These are phyloP conservation scores for Typhlomys cinereus DNA, from an alignment of 2,113 vertebrate genomes.

Conservation along the genomic window DNA sequence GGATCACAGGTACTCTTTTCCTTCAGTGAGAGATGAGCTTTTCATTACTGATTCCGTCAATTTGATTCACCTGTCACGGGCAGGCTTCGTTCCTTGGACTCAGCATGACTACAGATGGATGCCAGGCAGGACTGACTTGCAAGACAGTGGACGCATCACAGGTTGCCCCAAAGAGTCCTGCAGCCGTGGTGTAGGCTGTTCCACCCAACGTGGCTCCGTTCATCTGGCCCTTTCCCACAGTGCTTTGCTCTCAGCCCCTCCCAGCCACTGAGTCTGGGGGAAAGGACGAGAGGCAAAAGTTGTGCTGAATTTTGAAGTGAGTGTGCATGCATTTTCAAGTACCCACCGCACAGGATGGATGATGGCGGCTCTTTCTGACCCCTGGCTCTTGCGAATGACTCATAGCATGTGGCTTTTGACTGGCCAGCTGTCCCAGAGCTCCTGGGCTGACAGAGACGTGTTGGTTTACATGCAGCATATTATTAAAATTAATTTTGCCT, in stretches of 20 bases:
- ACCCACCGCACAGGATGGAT: not conserved
- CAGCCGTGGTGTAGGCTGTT: not conserved
- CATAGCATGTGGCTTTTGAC: not conserved
- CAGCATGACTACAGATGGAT: slow-evolving; percentile 27
- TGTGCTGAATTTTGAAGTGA: not conserved
- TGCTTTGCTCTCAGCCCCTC: not conserved
- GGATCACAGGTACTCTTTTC: slow-evolving; percentile 48
- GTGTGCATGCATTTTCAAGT: slow-evolving; percentile 4
- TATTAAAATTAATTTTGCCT: not conserved
- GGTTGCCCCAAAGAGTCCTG: not conserved
- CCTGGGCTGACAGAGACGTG: not conserved
- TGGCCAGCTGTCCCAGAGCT: not conserved
- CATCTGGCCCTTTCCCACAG: not conserved
- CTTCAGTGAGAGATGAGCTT: slow-evolving; percentile 39
- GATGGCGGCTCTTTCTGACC: not conserved
- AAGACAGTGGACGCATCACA: fast-evolving
- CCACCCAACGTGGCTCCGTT: not conserved
- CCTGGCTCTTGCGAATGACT: slow-evolving; percentile 31
- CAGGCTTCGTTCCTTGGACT: slow-evolving; percentile 41
- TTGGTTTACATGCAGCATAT: not conserved
- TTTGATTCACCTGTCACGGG: slow-evolving; percentile 15
- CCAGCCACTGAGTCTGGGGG: slow-evolving; percentile 26
- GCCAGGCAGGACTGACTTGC: not conserved
- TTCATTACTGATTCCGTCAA: slow-evolving; percentile 24
- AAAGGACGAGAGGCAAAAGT: slow-evolving; percentile 53